phyloP scores from a whole-genome alignment of 1,140 invertebrate genomes.

The Ips nitidus region DNA sequence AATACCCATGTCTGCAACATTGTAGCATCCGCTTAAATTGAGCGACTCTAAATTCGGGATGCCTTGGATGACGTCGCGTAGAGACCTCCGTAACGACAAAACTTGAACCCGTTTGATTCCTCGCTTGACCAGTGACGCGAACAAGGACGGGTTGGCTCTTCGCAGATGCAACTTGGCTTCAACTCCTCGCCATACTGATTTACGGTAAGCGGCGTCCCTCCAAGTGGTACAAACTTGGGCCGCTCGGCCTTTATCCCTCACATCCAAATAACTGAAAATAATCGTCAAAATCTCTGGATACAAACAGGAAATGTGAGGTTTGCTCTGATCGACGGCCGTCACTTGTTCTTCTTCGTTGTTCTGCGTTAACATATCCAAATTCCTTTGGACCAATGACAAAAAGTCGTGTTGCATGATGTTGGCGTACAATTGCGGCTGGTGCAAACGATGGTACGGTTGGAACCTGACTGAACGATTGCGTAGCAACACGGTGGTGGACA shows the following conservation, averaged over 20 bases:
- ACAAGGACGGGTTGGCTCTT: slow-evolving; percentile 78
- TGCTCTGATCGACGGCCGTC: slow-evolving; percentile 49
- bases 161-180: slow-evolving; percentile 88
- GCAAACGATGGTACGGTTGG: slow-evolving; percentile 58
- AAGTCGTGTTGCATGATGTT: slow-evolving; percentile 48
- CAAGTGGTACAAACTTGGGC: slow-evolving; percentile 88
- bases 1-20: slow-evolving; percentile 80
- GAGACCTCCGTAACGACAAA: slow-evolving; percentile 78
- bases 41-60: slow-evolving; percentile 85
- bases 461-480: slow-evolving; percentile 52
- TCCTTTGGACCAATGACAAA: slow-evolving; percentile 49
- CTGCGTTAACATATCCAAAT: slow-evolving; percentile 47
- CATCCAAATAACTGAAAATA: slow-evolving; percentile 88
- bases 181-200: slow-evolving; percentile 90
- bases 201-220: slow-evolving; percentile 88
- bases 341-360: slow-evolving; percentile 40
- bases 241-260: slow-evolving; percentile 83
- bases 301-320: slow-evolving; percentile 78
- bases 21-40: slow-evolving; percentile 91
- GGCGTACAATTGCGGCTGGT: slow-evolving; percentile 61
- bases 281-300: slow-evolving; percentile 91
- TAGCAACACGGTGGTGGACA: slow-evolving; percentile 45
- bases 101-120: slow-evolving; percentile 89
- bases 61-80: slow-evolving; percentile 83
- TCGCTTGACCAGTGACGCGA: slow-evolving; percentile 79